These are phyloP conservation scores for Globia sparganii DNA, from an alignment of 2,888 invertebrate genomes.

Conservation along the genomic window DNA sequence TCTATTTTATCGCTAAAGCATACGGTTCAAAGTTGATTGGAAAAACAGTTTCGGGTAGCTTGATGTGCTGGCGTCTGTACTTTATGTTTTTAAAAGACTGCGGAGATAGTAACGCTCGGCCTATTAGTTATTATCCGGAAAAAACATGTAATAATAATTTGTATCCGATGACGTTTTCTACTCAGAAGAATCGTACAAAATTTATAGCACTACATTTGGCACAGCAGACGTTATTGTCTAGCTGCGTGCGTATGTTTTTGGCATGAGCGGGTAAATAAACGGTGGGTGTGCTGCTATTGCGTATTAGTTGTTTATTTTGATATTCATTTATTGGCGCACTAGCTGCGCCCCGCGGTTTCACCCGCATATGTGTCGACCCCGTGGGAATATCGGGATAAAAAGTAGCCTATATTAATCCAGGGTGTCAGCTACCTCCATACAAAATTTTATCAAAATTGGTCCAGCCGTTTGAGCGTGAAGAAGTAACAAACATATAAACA, in stretches of 20 bases:
- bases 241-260: slow-evolving; percentile 46
- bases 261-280: slow-evolving; percentile 57
- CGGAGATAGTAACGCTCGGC: neutral
- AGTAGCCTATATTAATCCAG: too few species aligned
- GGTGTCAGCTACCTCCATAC: too few species aligned
- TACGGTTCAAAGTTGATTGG: too few species aligned
- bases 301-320: slow-evolving; percentile 29
- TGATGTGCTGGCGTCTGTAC: too few species aligned
- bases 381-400: too few species aligned
- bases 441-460: too few species aligned
- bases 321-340: slow-evolving; percentile 7
- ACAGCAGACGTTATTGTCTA: slow-evolving; percentile 51
- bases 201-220: slow-evolving; percentile 62
- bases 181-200: slow-evolving; percentile 41
- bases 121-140: neutral
- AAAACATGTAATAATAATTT: slow-evolving; percentile 37
- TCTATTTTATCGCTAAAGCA: too few species aligned
- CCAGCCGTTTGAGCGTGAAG: too few species aligned
- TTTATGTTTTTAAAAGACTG: neutral
- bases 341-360: too few species aligned
- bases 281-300: slow-evolving; percentile 13
- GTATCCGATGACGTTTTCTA: slow-evolving; percentile 35
- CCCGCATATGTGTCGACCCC: too few species aligned
- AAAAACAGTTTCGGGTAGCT: too few species aligned
- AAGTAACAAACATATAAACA: too few species aligned